phyloP scores from a whole-genome alignment of 2,113 vertebrate genomes.

The Pseudonaja textilis region DNA sequence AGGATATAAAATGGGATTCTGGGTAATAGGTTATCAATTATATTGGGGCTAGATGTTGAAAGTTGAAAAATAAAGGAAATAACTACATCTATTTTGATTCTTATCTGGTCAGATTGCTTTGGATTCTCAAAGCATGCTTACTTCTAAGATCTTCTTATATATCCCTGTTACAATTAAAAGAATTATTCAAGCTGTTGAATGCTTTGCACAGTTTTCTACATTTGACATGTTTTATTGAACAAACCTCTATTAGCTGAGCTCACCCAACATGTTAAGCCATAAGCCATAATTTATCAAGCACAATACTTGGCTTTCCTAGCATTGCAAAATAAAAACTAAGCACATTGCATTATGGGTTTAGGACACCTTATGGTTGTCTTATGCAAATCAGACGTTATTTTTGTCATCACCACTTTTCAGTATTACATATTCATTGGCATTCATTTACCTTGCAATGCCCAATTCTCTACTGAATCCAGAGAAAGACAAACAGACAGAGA shows the following conservation, averaged over 20 bases:
- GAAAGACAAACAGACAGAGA: background rate
- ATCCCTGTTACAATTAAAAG: background rate
- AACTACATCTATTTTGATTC: background rate
- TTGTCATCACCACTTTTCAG: background rate
- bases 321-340: background rate
- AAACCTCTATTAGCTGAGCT: background rate
- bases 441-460: background rate
- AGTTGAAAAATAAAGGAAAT: background rate
- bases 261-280: background rate
- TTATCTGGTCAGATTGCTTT: background rate
- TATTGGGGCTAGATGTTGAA: background rate
- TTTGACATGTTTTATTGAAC: background rate
- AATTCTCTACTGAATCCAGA: background rate
- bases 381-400: background rate
- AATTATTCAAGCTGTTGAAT: background rate
- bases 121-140: background rate
- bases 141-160: background rate
- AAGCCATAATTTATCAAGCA: background rate
- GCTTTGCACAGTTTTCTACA: background rate
- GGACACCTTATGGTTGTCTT: background rate
- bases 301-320: background rate
- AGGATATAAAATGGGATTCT: background rate
- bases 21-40: background rate
- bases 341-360: background rate
- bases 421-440: background rate